These are phyloP conservation scores for Enteromius fasciolatus DNA, from an alignment of 2,797 vertebrate genomes.

Conservation along the genomic window DNA sequence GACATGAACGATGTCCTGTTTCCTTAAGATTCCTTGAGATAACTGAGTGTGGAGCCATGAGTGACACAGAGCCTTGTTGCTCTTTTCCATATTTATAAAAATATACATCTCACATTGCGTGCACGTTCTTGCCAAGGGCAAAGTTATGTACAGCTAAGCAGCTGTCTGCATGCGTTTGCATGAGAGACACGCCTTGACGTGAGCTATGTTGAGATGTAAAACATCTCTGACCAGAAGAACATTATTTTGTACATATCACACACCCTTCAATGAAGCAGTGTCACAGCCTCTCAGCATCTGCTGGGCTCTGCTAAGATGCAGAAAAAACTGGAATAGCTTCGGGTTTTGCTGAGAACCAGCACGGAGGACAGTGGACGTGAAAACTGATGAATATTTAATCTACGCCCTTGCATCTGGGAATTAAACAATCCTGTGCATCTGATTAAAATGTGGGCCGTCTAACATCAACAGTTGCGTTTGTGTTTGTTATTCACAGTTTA, in stretches of 20 bases:
- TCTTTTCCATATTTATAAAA: slow-evolving; percentile 57
- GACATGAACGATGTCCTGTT: background rate
- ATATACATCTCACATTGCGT: slow-evolving; percentile 36
- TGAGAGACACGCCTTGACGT: slow-evolving; percentile 40
- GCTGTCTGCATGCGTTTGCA: slow-evolving; percentile 43
- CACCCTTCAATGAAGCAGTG: slow-evolving; percentile 28
- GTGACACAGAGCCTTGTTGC: slow-evolving; percentile 40
- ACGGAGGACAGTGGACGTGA: background rate
- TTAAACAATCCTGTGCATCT: background rate
- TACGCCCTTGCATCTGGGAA: slow-evolving; percentile 11
- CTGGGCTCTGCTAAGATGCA: background rate
- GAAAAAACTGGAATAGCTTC: slow-evolving; percentile 11
- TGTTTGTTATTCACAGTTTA: slow-evolving; percentile 17
- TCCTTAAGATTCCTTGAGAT: slow-evolving; percentile 10
- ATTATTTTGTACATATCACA: slow-evolving; percentile 44
- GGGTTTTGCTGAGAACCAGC: background rate
- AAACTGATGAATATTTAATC: slow-evolving; percentile 19
- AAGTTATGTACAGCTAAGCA: slow-evolving; percentile 42
- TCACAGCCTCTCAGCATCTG: background rate
- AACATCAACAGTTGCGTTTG: slow-evolving; percentile 15
- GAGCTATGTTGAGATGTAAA: slow-evolving; percentile 36
- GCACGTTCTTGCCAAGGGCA: slow-evolving; percentile 48
- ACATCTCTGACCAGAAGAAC: slow-evolving; percentile 39
- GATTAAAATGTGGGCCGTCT: slow-evolving; percentile 11
- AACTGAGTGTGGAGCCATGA: slow-evolving; percentile 6